A percentile compares a stretch with the other conserved stretches of the same genome.
These are phyloP conservation scores for Heliornis fulica DNA, from an alignment of 2,113 vertebrate genomes.

Conservation along the genomic window DNA sequence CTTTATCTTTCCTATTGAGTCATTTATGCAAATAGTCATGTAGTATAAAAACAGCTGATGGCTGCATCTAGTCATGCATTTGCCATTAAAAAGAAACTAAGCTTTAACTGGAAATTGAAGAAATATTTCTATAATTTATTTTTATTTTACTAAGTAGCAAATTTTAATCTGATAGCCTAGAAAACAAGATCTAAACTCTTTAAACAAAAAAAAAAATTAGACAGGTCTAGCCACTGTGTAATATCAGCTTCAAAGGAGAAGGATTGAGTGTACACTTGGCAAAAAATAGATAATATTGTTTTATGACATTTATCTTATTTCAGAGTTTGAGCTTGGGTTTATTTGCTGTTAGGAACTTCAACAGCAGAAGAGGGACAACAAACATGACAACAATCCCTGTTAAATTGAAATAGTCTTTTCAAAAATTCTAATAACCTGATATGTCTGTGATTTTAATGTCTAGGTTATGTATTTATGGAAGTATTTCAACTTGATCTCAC, in stretches of 20 bases:
- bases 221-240: not conserved
- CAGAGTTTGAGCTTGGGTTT: not conserved
- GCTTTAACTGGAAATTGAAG: not conserved
- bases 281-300: not conserved
- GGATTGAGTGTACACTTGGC: not conserved
- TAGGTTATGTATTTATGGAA: not conserved
- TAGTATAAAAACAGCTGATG: not conserved
- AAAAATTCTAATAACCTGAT: not conserved
- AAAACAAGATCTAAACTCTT: not conserved
- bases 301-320: not conserved
- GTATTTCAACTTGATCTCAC: not conserved
- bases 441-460: not conserved
- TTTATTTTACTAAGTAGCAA: not conserved
- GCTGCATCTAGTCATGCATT: not conserved
- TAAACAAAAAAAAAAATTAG: not conserved
- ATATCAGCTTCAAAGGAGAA: not conserved
- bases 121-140: not conserved
- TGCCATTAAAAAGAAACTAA: not conserved
- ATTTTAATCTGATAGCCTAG: not conserved
- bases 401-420: not conserved
- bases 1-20: not conserved
- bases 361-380: not conserved
- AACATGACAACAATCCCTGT: not conserved
- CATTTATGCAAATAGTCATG: not conserved
- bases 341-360: not conserved